These are phyloP conservation scores for Matsumurasca onukii DNA, from an alignment of 1,140 invertebrate species.

Conservation along the genomic window DNA sequence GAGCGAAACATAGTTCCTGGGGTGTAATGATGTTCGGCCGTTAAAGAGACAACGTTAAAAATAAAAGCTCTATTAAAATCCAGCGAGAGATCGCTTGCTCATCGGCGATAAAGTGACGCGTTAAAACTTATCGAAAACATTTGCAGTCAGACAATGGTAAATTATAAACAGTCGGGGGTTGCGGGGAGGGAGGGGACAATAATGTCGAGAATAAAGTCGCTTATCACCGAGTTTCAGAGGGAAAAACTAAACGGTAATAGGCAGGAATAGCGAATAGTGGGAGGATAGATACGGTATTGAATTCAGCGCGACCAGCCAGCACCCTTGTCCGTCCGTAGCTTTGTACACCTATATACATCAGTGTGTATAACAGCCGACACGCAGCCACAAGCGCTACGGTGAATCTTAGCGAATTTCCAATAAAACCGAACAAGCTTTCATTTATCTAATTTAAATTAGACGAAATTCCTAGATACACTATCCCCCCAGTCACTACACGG, in stretches of 20 bases:
- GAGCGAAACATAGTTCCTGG: not conserved
- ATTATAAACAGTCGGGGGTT: slow-evolving; percentile 20
- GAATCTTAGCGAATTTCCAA: too few relatives aligned
- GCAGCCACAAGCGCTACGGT: too few relatives aligned
- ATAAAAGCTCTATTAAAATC: slow-evolving; percentile 20
- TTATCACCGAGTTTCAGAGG: slow-evolving; percentile 25
- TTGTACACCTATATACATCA: too few relatives aligned
- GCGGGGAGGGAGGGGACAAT: not conserved
- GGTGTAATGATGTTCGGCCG: slow-evolving; percentile 13
- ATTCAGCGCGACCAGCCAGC: too few relatives aligned
- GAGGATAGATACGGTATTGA: not conserved
- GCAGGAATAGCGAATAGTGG: slow-evolving; percentile 21
- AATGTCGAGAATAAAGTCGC: slow-evolving; percentile 24
- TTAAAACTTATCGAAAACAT: slow-evolving; percentile 27
- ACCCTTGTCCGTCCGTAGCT: too few relatives aligned
- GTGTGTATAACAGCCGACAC: too few relatives aligned
- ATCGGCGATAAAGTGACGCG: not conserved
- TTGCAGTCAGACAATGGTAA: slow-evolving; percentile 19
- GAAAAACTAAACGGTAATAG: slow-evolving; percentile 27
- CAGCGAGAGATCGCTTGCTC: not conserved
- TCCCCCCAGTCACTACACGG: too few relatives aligned
- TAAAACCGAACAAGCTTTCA: too few relatives aligned
- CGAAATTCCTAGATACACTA: too few relatives aligned
- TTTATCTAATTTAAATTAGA: too few relatives aligned
- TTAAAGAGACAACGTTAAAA: slow-evolving; percentile 14